Conservation (phyloP, 2,797 vertebrate species). For the Myiothlypis coronata region DNA sequence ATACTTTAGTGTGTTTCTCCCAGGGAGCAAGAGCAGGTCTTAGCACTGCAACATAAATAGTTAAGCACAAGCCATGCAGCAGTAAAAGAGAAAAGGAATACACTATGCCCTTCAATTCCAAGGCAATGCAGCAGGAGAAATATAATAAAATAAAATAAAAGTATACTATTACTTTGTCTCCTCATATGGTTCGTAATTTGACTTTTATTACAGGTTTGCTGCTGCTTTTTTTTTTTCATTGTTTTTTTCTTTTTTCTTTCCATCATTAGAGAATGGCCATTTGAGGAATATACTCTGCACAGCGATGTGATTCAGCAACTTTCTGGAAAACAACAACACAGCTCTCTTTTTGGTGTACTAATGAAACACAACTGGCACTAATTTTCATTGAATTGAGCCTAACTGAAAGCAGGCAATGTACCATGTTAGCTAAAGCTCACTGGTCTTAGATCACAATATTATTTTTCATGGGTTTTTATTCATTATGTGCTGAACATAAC, state of each 20-base stretch:
- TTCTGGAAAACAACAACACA: constrained; percentile 3
- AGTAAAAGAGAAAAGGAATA: neutral
- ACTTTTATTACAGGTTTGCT: neutral
- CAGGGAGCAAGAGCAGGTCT: neutral
- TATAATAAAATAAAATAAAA: neutral
- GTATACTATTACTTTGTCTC: neutral
- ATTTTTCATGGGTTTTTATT: neutral
- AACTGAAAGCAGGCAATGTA: neutral
- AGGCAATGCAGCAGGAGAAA: neutral
- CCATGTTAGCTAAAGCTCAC: neutral
- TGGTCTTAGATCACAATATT: neutral
- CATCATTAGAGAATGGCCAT: neutral
- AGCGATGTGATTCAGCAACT: constrained; percentile 49
- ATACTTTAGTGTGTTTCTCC: neutral
- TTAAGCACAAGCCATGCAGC: neutral
- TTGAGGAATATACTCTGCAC: neutral
- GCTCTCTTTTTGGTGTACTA: neutral
- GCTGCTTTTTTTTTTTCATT: neutral
- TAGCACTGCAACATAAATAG: neutral
- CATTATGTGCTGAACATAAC: neutral
- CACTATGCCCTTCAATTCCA: neutral
- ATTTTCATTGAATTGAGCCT: neutral
- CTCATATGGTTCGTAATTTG: neutral
- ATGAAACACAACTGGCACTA: constrained; percentile 9
- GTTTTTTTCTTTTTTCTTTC: neutral